Evolutionary conservation across 2,888 invertebrate genomes (phyloP).

Genomic region (Nemapogon koenigi): DNA sequence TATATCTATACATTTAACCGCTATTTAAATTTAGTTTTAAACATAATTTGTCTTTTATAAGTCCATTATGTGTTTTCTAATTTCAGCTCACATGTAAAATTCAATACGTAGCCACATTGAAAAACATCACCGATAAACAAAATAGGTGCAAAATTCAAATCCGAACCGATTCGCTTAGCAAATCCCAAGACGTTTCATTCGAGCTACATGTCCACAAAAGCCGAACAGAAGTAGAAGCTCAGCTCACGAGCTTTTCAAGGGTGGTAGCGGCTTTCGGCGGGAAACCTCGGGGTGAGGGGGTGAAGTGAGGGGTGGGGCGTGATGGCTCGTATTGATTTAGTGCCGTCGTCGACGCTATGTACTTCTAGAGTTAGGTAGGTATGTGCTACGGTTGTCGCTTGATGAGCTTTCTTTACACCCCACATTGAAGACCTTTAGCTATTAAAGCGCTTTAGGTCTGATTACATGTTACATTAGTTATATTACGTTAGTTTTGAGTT

Average conservation of each 20-base stretch:
- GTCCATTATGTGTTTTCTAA: no score
- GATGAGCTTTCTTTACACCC: conserved; percentile 53
- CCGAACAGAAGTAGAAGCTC: conserved; percentile 66
- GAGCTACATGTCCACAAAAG: conserved; percentile 59
- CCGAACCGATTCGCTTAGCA: neutral
- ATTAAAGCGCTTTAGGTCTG: neutral
- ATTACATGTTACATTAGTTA: no score
- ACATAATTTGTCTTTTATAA: no score
- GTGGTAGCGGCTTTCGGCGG: conserved; percentile 63
- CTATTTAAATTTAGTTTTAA: no score
- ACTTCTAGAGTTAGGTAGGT: conserved; percentile 47
- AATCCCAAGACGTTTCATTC: conserved; percentile 59
- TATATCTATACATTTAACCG: no score
- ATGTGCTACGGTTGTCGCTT: conserved; percentile 45
- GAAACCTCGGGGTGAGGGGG: conserved; percentile 31
- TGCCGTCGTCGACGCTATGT: conserved; percentile 66
- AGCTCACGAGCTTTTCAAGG: conserved; percentile 65
- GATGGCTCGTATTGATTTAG: conserved; percentile 68
- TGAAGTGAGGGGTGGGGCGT: conserved; percentile 36
- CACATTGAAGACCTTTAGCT: conserved; percentile 2
- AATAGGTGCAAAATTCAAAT: conserved; percentile 5
- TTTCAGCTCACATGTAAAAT: no score
- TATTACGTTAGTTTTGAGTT: no score
- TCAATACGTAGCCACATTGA: no score
- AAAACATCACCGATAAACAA: no score